phyloP scores from a whole-genome alignment of 2,797 vertebrate species.

The Carapus acus region DNA sequence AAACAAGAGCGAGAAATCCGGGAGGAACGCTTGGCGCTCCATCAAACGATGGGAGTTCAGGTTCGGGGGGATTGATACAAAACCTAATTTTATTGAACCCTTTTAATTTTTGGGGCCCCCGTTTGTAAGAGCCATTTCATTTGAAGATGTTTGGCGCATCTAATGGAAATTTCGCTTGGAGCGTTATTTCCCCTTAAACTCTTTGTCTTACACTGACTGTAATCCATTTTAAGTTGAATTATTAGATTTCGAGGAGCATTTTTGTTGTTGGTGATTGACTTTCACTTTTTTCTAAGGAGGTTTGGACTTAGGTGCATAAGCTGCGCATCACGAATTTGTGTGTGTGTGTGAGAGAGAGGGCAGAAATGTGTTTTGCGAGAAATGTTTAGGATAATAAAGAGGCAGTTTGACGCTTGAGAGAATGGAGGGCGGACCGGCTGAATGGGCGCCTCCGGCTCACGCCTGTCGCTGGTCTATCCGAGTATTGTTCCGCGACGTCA shows the following conservation, averaged over 20 bases:
- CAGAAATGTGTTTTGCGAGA: conserved; percentile 8
- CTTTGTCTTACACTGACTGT: no score
- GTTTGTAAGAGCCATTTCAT: conserved; percentile 17
- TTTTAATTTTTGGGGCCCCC: background rate
- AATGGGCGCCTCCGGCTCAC: conserved; percentile 1
- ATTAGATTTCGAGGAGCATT: no score
- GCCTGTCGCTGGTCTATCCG: background rate
- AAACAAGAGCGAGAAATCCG: conserved; percentile 66
- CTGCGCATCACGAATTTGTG: no score
- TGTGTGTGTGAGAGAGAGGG: background rate
- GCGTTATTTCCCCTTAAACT: no score
- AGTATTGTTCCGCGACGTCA: conserved; percentile 23
- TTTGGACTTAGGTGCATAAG: no score
- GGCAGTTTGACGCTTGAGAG: conserved; percentile 8
- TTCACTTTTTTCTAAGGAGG: no score
- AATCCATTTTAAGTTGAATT: no score
- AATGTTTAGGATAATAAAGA: background rate
- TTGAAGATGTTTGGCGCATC: conserved; percentile 22
- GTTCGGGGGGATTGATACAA: no score
- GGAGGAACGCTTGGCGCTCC: conserved; percentile 56
- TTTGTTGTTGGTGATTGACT: no score
- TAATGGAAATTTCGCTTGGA: no score
- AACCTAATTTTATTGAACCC: conserved; percentile 33
- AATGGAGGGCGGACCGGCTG: conserved; percentile 11
- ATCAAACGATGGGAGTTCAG: no score